Conservation (phyloP, 2,888 invertebrate genomes). For the Galerucella pusilla region DNA sequence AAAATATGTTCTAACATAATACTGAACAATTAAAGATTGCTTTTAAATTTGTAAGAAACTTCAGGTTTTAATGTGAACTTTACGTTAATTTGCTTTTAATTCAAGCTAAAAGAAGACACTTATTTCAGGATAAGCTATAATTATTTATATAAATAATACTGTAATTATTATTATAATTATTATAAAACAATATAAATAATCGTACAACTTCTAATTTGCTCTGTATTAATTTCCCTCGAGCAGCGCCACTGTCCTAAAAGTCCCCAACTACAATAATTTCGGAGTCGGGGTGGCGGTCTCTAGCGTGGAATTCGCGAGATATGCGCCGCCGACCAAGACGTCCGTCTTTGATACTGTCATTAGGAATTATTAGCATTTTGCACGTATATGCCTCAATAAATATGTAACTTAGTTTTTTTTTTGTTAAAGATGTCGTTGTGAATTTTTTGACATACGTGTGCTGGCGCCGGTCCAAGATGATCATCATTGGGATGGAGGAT, state of each 20-base stretch:
- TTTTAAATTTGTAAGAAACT: too few relatives aligned
- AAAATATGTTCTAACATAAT: not conserved
- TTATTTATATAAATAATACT: too few relatives aligned
- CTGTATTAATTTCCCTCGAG: not conserved
- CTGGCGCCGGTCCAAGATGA: slow-evolving; percentile 23
- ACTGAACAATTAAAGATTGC: too few relatives aligned
- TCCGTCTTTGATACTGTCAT: slow-evolving; percentile 47
- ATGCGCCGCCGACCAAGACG: slow-evolving; percentile 53
- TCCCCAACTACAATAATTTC: slow-evolving; percentile 46
- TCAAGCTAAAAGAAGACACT: too few relatives aligned
- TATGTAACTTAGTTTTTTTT: slow-evolving; percentile 35
- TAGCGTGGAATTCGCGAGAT: slow-evolving; percentile 54
- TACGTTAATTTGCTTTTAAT: too few relatives aligned
- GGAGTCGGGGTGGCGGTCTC: slow-evolving; percentile 50
- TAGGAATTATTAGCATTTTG: slow-evolving; percentile 42
- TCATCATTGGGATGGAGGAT: not conserved
- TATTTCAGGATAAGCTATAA: too few relatives aligned
- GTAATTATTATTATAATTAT: too few relatives aligned
- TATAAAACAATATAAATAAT: too few relatives aligned
- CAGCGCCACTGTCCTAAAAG: slow-evolving; percentile 5
- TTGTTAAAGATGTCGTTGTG: slow-evolving; percentile 13
- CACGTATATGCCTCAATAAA: slow-evolving; percentile 38
- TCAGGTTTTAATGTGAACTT: too few relatives aligned
- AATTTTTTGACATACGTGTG: slow-evolving; percentile 14
- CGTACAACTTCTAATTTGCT: not conserved